A percentile compares a stretch with the other conserved stretches of the same genome.
phyloP scores from a whole-genome alignment of 2,797 vertebrate genomes.

The Hippopotamyrus pictus region DNA sequence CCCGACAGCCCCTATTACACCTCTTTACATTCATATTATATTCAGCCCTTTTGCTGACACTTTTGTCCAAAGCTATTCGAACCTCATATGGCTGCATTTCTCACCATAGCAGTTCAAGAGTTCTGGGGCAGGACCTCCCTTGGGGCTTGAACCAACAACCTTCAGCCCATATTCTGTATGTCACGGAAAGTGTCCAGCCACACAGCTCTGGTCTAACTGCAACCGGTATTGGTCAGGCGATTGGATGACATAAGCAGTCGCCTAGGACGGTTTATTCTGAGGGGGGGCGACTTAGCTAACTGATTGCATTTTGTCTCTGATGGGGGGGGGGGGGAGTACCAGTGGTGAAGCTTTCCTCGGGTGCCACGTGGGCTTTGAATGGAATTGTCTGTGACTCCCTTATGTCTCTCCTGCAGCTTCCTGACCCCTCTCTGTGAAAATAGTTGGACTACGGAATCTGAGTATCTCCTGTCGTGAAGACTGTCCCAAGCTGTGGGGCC shows the following conservation, averaged over 20 bases:
- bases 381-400: not conserved
- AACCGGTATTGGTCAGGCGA: not conserved
- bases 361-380: not conserved
- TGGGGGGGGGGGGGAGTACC: not conserved
- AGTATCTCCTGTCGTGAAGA: not conserved
- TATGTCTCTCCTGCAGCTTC: not conserved
- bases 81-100: not conserved
- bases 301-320: not conserved
- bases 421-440: not conserved
- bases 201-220: not conserved
- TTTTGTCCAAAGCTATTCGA: not conserved
- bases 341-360: not conserved
- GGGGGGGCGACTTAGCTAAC: not conserved
- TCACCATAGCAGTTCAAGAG: not conserved
- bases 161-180: not conserved
- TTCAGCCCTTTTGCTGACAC: not conserved
- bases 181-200: not conserved
- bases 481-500: not conserved
- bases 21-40: not conserved
- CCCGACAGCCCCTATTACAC: not conserved
- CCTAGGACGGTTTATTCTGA: not conserved
- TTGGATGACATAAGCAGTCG: not conserved
- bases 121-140: not conserved
- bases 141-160: not conserved
- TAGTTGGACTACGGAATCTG: not conserved